phyloP scores from a whole-genome alignment of 2,113 vertebrate genomes.

The Cephalopholis sonnerati region DNA sequence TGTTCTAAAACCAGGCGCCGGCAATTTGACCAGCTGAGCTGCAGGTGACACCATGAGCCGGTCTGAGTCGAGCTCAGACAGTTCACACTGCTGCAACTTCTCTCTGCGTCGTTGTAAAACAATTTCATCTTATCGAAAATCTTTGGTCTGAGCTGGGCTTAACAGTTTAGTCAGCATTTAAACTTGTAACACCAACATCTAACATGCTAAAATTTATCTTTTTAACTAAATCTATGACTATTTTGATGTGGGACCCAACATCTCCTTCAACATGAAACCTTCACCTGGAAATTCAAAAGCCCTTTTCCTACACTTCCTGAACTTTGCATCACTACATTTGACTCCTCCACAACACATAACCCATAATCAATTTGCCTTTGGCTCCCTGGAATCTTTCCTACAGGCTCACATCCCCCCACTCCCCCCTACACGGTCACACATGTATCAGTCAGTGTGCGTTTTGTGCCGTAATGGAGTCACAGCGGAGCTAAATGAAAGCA shows the following conservation, averaged over 20 bases:
- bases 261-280: neutral
- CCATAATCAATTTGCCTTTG: neutral
- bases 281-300: neutral
- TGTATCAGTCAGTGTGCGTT: neutral
- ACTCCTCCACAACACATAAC: neutral
- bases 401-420: neutral
- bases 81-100: too few species aligned
- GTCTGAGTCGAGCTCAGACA: too few species aligned
- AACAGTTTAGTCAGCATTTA: too few species aligned
- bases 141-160: too few species aligned
- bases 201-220: neutral
- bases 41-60: too few species aligned
- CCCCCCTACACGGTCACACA: neutral
- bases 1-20: too few species aligned
- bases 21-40: too few species aligned
- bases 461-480: conserved; percentile 39
- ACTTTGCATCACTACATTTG: neutral
- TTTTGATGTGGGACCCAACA: neutral
- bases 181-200: neutral
- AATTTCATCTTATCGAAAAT: too few species aligned
- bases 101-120: too few species aligned
- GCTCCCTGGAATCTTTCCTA: neutral
- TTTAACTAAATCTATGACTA: neutral
- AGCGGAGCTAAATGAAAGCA: conserved; percentile 47
- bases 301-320: neutral